A percentile compares a stretch with the other conserved stretches of the same genome.
Evolutionary conservation across 2,113 vertebrate genomes (phyloP).

Genomic region (Zeus faber): DNA sequence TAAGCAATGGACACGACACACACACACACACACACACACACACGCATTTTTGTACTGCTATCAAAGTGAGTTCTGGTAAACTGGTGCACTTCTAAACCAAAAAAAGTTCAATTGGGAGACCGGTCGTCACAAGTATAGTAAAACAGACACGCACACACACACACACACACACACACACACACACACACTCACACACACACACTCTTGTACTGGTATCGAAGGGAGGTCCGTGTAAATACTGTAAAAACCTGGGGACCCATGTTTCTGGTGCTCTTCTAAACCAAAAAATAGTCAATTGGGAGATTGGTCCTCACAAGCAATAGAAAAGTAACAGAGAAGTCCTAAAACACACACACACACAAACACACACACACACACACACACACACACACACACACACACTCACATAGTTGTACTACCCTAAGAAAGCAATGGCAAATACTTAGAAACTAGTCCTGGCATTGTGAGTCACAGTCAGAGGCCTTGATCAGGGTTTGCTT

Average conservation of each 20-base stretch:
- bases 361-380: slow-evolving; percentile 33
- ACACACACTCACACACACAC: slow-evolving; percentile 38
- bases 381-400: slow-evolving; percentile 27
- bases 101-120: no score
- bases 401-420: no score
- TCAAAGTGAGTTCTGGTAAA: no score
- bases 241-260: no score
- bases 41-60: no score
- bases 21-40: slow-evolving; percentile 6
- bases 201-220: no score
- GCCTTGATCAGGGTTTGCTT: slow-evolving; percentile 71
- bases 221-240: no score
- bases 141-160: slow-evolving; percentile 29
- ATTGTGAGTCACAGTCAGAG: slow-evolving; percentile 67
- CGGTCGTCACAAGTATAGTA: slow-evolving; percentile 24
- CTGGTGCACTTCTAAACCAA: no score
- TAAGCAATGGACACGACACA: slow-evolving; percentile 18
- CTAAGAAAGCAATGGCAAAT: slow-evolving; percentile 52
- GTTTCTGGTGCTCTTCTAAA: no score
- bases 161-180: slow-evolving; percentile 19
- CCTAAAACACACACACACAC: slow-evolving; percentile 3
- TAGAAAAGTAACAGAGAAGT: no score
- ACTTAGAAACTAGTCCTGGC: slow-evolving; percentile 65
- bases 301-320: no score
- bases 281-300: no score